phyloP scores from a whole-genome alignment of 35 echinoderm and acorn worm species.

The Acanthaster planci region DNA sequence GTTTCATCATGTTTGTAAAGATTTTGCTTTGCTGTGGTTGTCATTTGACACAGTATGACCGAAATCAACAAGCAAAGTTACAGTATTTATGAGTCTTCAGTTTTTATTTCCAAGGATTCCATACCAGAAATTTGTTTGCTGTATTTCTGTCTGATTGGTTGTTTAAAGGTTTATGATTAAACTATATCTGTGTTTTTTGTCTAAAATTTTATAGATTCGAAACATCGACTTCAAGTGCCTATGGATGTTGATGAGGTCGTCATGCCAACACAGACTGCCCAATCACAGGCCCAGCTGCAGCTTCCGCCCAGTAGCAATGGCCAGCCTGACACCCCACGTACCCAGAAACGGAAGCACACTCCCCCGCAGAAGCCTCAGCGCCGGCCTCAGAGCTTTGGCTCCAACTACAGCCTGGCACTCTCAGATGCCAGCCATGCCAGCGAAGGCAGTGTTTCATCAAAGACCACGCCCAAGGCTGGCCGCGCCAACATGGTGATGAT shows the following conservation, averaged over 20 bases:
- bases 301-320: not conserved
- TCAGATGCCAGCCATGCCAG: conserved; percentile 21
- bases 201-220: not conserved
- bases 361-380: conserved; percentile 71
- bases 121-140: too few species aligned
- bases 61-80: too few species aligned
- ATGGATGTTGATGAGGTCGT: conserved; percentile 37
- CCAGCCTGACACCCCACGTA: conserved; percentile 10
- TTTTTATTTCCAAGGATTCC: too few species aligned
- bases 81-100: too few species aligned
- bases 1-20: too few species aligned
- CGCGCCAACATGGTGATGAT: not conserved
- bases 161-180: too few species aligned
- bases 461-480: not conserved
- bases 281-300: conserved; percentile 24
- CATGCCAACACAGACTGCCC: conserved; percentile 3
- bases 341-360: conserved; percentile 37
- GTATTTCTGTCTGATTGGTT: too few species aligned
- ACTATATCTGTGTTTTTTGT: not conserved
- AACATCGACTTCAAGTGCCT: not conserved
- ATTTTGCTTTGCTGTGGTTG: too few species aligned
- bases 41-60: too few species aligned
- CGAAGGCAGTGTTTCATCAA: not conserved
- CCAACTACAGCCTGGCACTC: conserved; percentile 63
- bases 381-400: conserved; percentile 85